phyloP scores from a whole-genome alignment of 1,140 invertebrate genomes.

The Drosophila orosa region DNA sequence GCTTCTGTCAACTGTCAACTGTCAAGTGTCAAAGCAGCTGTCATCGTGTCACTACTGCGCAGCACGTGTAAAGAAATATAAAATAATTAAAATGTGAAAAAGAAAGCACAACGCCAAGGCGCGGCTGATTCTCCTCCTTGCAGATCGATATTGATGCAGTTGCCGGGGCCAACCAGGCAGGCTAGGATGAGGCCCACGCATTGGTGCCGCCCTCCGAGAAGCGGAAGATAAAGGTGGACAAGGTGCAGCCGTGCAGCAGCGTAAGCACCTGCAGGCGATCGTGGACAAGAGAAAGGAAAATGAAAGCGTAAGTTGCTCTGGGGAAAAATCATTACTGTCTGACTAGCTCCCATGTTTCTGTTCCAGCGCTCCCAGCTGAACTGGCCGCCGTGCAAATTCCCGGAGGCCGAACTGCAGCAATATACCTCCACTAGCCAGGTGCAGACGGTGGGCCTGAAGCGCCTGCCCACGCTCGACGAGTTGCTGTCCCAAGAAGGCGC shows the following conservation, averaged over 20 bases:
- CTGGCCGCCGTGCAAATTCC: slow-evolving; percentile 91
- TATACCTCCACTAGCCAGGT: slow-evolving; percentile 91
- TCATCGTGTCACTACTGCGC: neutral
- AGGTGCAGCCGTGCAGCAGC: slow-evolving; percentile 90
- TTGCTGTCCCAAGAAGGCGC: slow-evolving; percentile 72
- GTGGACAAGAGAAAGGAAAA: slow-evolving; percentile 95
- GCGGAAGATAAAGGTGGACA: slow-evolving; percentile 87
- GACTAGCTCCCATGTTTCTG: slow-evolving; percentile 26
- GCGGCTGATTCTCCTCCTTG: slow-evolving; percentile 86
- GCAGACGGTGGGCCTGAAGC: slow-evolving; percentile 94
- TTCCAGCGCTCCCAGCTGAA: slow-evolving; percentile 90
- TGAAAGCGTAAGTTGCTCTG: slow-evolving; percentile 88
- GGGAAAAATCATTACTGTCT: neutral
- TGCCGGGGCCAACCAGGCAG: slow-evolving; percentile 77
- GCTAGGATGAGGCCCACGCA: slow-evolving; percentile 90
- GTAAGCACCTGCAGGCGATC: slow-evolving; percentile 94
- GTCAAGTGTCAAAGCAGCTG: too few species aligned
- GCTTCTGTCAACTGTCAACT: too few species aligned
- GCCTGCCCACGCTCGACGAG: slow-evolving; percentile 85
- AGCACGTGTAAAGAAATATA: slow-evolving; percentile 24
- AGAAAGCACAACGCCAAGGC: slow-evolving; percentile 91
- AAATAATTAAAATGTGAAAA: slow-evolving; percentile 85
- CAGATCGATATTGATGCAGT: slow-evolving; percentile 85
- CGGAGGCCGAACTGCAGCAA: slow-evolving; percentile 89
- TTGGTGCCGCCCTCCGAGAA: slow-evolving; percentile 93